Evolutionary conservation across 35 echinoderm and acorn worm species (phyloP).

Genomic region (Apostichopus japonicus): DNA sequence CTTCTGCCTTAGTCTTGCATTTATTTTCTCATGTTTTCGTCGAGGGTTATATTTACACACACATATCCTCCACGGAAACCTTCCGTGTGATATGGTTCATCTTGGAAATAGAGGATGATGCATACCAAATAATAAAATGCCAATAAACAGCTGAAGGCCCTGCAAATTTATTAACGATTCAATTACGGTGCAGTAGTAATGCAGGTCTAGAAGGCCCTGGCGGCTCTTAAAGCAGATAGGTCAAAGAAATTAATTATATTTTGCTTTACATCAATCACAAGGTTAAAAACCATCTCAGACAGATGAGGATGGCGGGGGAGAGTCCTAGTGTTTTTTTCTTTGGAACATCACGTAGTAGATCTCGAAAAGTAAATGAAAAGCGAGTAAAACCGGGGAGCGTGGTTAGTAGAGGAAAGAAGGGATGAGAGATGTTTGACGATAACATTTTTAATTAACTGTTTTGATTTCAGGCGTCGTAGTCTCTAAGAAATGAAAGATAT

Average conservation of each 20-base stretch:
- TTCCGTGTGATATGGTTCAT: no score
- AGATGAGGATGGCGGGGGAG: neutral
- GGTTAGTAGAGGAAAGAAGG: no score
- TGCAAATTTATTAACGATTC: slow-evolving; percentile 51
- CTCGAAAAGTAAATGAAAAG: neutral
- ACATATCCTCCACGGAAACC: no score
- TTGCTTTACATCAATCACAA: slow-evolving; percentile 46
- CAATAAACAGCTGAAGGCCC: slow-evolving; percentile 54
- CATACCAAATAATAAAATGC: neutral
- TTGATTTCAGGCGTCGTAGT: no score
- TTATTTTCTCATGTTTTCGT: no score
- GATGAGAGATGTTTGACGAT: no score
- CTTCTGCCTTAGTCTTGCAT: no score
- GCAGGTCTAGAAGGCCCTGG: neutral
- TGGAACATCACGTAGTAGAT: neutral
- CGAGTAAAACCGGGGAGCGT: no score
- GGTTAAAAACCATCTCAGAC: slow-evolving; percentile 1
- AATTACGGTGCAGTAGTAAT: slow-evolving; percentile 9
- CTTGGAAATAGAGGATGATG: neutral
- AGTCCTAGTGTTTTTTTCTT: neutral
- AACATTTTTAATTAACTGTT: no score
- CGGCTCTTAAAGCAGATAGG: slow-evolving; percentile 27
- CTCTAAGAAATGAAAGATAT: no score
- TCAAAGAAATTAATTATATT: slow-evolving; percentile 49
- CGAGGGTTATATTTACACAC: no score